Conservation (phyloP, 2,888 invertebrate species). For the Spisula subtruncata region DNA sequence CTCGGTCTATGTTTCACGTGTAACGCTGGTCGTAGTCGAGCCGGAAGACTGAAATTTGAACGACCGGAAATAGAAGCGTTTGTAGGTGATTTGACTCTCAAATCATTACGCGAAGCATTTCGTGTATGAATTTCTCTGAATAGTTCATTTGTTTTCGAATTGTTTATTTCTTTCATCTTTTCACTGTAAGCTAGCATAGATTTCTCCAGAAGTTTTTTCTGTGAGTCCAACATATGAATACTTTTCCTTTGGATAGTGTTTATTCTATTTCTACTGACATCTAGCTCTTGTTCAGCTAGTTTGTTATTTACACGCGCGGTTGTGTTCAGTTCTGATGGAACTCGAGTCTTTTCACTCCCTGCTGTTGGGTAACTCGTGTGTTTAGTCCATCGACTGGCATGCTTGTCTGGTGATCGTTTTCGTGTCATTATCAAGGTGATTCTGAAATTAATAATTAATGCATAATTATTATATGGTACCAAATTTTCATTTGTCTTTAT, state of each 20-base stretch:
- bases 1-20: background rate
- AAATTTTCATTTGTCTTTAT: too few relatives aligned
- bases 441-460: background rate
- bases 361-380: constrained; percentile 59
- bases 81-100: background rate
- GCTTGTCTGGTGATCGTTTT: background rate
- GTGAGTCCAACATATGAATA: constrained; percentile 45
- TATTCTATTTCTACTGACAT: constrained; percentile 12
- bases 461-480: background rate
- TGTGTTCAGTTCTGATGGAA: constrained; percentile 54
- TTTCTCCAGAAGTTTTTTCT: constrained; percentile 63
- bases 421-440: background rate
- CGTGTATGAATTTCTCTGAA: constrained; percentile 63
- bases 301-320: constrained; percentile 45
- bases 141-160: constrained; percentile 46
- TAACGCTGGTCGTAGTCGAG: background rate
- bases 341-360: background rate
- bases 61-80: background rate
- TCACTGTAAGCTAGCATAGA: constrained; percentile 66
- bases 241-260: constrained; percentile 52
- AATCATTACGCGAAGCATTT: constrained; percentile 33
- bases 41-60: constrained; percentile 7
- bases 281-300: constrained; percentile 46
- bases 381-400: constrained; percentile 42
- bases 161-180: constrained; percentile 60